These are phyloP conservation scores for Rhineura floridana DNA, from an alignment of 2,113 vertebrate species.

Conservation along the genomic window DNA sequence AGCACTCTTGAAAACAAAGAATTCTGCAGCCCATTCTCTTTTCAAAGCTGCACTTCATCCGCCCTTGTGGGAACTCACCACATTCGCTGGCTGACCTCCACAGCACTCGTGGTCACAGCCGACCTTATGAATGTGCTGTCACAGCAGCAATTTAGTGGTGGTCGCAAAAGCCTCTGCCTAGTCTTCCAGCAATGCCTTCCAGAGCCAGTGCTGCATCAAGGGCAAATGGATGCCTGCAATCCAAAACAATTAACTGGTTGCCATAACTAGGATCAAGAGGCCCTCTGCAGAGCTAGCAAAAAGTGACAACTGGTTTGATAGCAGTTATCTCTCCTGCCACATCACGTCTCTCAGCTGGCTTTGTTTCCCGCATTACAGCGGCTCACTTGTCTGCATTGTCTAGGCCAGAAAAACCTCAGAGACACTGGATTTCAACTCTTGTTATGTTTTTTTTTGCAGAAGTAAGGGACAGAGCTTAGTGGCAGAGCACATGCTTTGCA, in stretches of 20 bases:
- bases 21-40: not conserved
- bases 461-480: not conserved
- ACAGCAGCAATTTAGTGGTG: slow-evolving; percentile 12
- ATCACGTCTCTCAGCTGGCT: not conserved
- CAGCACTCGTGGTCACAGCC: not conserved
- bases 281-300: not conserved
- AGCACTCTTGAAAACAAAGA: not conserved
- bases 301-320: not conserved
- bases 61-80: not conserved
- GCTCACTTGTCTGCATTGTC: not conserved
- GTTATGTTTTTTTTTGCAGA: not conserved
- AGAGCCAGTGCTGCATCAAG: not conserved
- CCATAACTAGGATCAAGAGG: not conserved
- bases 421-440: not conserved
- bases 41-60: not conserved
- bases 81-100: slow-evolving; percentile 7
- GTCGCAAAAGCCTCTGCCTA: not conserved
- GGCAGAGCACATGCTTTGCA: not conserved
- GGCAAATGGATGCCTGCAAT: not conserved
- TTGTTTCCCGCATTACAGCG: not conserved
- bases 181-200: not conserved
- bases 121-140: slow-evolving; percentile 25
- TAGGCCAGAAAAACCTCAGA: not conserved
- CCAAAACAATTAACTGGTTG: not conserved
- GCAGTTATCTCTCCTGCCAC: too few species aligned